Percentiles rank a stretch among this genome's conserved stretches.
Evolutionary conservation across 2,888 invertebrate species (phyloP).

Genomic region (Conchocele bisecta): DNA sequence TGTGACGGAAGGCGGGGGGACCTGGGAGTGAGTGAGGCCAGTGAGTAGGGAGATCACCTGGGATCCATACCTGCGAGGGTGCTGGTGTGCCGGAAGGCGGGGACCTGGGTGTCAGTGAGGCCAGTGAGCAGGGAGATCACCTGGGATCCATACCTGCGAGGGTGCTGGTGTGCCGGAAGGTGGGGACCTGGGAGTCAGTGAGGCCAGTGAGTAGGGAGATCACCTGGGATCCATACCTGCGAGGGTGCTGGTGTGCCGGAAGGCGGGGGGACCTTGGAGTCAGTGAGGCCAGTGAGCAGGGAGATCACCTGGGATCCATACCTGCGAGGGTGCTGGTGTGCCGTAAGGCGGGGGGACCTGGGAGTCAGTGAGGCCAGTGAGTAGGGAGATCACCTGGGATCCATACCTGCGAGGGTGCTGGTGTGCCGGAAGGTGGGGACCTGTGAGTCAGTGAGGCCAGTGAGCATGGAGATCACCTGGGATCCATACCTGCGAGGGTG

Average conservation of each 20-base stretch:
- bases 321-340: conserved; percentile 96
- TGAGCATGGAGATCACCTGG: too few relatives aligned
- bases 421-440: conserved; percentile 95
- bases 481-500: conserved; percentile 93
- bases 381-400: conserved; percentile 97
- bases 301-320: conserved; percentile 96
- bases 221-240: conserved; percentile 92
- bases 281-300: conserved; percentile 96
- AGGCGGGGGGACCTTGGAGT: conserved; percentile 96
- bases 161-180: conserved; percentile 96
- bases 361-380: conserved; percentile 98
- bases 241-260: conserved; percentile 95
- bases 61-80: conserved; percentile 93
- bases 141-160: conserved; percentile 92
- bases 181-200: conserved; percentile 97
- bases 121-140: conserved; percentile 98
- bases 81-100: conserved; percentile 96
- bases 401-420: conserved; percentile 93
- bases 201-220: conserved; percentile 98
- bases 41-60: conserved; percentile 98
- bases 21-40: conserved; percentile 98
- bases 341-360: conserved; percentile 94
- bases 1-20: conserved; percentile 94
- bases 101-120: conserved; percentile 96
- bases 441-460: conserved; percentile 98